Conservation (phyloP, 2,797 vertebrate species). For the Nyctalus aviator region DNA sequence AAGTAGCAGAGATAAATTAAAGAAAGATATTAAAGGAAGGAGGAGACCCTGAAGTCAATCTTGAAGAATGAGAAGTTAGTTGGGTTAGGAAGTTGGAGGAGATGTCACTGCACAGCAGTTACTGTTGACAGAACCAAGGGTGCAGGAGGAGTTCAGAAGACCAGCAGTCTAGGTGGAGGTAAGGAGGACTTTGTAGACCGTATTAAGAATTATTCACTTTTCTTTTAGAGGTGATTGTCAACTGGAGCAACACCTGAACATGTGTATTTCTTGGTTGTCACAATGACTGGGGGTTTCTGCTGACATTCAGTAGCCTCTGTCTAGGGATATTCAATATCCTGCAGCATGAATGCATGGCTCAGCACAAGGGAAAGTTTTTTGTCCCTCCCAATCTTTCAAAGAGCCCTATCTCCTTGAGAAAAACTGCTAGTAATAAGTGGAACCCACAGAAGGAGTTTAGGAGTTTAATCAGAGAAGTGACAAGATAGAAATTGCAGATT, state of each 20-base stretch:
- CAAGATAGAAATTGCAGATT: background rate
- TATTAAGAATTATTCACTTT: background rate
- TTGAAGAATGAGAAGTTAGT: background rate
- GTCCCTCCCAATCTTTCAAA: background rate
- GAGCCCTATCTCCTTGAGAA: background rate
- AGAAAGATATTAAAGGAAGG: background rate
- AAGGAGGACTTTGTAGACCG: background rate
- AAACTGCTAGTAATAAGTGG: background rate
- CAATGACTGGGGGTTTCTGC: background rate
- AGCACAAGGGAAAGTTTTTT: background rate
- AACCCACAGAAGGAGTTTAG: background rate
- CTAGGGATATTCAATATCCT: background rate
- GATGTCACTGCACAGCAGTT: background rate
- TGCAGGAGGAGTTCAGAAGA: rapidly evolving
- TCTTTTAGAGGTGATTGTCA: background rate
- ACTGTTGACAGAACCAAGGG: background rate
- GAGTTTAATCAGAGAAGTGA: background rate
- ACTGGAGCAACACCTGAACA: too few relatives aligned
- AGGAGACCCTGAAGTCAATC: background rate
- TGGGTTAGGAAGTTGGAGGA: background rate
- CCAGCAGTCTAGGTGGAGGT: background rate
- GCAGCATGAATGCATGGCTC: background rate
- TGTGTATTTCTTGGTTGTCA: background rate
- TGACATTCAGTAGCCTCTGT: background rate
- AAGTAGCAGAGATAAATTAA: background rate